Evolutionary conservation across 2,113 vertebrate genomes (phyloP).

Genomic region (Circaetus cinerascens): DNA sequence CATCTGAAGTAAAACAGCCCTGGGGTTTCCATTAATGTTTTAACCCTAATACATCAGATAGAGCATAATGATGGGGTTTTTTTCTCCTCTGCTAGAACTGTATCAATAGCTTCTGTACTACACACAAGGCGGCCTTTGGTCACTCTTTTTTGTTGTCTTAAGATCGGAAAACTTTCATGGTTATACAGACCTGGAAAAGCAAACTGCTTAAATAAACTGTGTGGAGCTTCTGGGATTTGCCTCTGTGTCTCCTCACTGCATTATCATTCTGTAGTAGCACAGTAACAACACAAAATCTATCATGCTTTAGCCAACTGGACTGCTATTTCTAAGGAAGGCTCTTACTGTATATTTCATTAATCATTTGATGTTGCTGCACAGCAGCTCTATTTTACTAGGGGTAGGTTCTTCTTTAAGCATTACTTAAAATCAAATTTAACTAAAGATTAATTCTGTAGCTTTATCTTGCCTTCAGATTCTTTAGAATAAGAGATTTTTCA

Average conservation of each 20-base stretch:
- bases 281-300: not conserved
- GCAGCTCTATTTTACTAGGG: not conserved
- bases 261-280: not conserved
- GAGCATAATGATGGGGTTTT: not conserved
- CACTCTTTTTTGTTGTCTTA: not conserved
- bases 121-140: not conserved
- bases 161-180: not conserved
- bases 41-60: not conserved
- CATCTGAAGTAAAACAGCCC: not conserved
- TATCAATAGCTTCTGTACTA: not conserved
- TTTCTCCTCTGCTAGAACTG: not conserved
- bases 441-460: not conserved
- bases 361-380: not conserved
- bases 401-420: not conserved
- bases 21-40: not conserved
- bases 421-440: not conserved
- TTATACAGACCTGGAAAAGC: not conserved
- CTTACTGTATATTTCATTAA: not conserved
- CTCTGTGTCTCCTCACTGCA: not conserved
- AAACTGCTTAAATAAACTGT: not conserved
- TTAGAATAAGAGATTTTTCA: not conserved
- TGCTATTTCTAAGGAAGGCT: not conserved
- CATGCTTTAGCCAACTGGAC: not conserved
- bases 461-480: not conserved
- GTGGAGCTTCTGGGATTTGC: not conserved